These are phyloP conservation scores for Drosophila putrida DNA, from an alignment of 2,888 invertebrate genomes.

Conservation along the genomic window DNA sequence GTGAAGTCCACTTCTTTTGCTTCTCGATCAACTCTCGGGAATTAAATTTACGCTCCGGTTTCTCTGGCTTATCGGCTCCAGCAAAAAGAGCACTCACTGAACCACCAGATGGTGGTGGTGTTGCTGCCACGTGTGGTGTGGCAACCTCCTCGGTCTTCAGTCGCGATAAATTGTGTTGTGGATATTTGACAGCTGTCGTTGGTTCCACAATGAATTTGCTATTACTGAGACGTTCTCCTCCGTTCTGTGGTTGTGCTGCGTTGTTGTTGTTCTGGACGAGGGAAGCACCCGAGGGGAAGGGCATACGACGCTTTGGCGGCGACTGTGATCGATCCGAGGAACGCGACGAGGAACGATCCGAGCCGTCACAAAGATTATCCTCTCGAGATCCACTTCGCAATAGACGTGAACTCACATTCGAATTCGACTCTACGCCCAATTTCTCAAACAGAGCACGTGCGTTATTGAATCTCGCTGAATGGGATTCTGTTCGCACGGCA, in stretches of 20 bases:
- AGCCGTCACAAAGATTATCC: constrained; percentile 84
- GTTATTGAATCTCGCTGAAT: constrained; percentile 95
- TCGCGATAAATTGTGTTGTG: constrained; percentile 86
- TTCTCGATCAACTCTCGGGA: constrained; percentile 95
- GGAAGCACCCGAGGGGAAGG: constrained; percentile 83
- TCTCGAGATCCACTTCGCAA: constrained; percentile 85
- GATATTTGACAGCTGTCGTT: constrained; percentile 81
- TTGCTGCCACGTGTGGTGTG: constrained; percentile 4
- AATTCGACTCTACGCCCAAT: constrained; percentile 90
- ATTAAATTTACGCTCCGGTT: constrained; percentile 92
- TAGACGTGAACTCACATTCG: constrained; percentile 83
- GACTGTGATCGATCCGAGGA: constrained; percentile 85
- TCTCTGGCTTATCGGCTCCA: constrained; percentile 89
- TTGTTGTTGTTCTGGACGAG: constrained; percentile 80
- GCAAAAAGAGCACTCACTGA: constrained; percentile 64
- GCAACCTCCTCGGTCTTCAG: constrained; percentile 87
- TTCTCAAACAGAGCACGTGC: constrained; percentile 96
- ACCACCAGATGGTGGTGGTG: constrained; percentile 41
- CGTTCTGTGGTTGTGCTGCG: constrained; percentile 74
- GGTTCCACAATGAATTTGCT: constrained; percentile 83
- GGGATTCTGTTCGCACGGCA: constrained; percentile 94
- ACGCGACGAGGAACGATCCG: constrained; percentile 84
- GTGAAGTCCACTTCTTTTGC: constrained; percentile 96
- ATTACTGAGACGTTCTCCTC: constrained; percentile 69
- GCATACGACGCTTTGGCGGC: constrained; percentile 84